phyloP scores from a whole-genome alignment of 2,888 invertebrate genomes.

The Drosophila histrio region DNA sequence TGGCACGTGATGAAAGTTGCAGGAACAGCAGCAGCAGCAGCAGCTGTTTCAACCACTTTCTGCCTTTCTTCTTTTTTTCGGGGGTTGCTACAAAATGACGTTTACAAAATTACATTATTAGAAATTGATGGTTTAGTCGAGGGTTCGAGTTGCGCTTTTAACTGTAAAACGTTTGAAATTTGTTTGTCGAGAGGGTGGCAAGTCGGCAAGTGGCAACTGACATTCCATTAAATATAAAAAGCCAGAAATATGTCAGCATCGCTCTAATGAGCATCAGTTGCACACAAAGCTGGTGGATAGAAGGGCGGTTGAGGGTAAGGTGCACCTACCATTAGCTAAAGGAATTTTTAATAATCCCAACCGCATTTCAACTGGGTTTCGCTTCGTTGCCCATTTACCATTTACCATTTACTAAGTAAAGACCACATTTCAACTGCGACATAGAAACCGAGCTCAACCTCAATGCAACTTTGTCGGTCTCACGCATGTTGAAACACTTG shows the following conservation, averaged over 20 bases:
- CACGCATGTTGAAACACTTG: constrained; percentile 11
- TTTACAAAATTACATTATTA: constrained; percentile 80
- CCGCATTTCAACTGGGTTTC: constrained; percentile 64
- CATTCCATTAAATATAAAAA: constrained; percentile 47
- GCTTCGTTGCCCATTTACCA: constrained; percentile 35
- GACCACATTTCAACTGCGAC: constrained; percentile 50
- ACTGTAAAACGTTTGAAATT: constrained; percentile 37
- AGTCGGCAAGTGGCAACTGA: constrained; percentile 29
- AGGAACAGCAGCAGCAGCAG: constrained; percentile 13
- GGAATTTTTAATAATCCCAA: constrained; percentile 72
- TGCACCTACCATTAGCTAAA: constrained; percentile 33
- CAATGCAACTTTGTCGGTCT: constrained; percentile 42
- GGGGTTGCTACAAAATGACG: constrained; percentile 67
- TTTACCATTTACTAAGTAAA: constrained; percentile 35
- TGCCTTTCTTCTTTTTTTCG: constrained; percentile 9
- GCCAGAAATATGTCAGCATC: constrained; percentile 54
- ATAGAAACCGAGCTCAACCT: constrained; percentile 38
- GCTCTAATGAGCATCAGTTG: constrained; percentile 46
- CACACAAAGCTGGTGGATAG: neutral
- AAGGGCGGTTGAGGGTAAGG: neutral
- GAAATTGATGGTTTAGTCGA: constrained; percentile 72
- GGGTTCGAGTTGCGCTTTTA: constrained; percentile 40
- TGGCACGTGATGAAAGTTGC: constrained; percentile 65
- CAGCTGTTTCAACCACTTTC: constrained; percentile 54
- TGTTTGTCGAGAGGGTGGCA: constrained; percentile 17